Evolutionary conservation across 2,113 vertebrate species (phyloP).

Genomic region (Mastomys natalensis): DNA sequence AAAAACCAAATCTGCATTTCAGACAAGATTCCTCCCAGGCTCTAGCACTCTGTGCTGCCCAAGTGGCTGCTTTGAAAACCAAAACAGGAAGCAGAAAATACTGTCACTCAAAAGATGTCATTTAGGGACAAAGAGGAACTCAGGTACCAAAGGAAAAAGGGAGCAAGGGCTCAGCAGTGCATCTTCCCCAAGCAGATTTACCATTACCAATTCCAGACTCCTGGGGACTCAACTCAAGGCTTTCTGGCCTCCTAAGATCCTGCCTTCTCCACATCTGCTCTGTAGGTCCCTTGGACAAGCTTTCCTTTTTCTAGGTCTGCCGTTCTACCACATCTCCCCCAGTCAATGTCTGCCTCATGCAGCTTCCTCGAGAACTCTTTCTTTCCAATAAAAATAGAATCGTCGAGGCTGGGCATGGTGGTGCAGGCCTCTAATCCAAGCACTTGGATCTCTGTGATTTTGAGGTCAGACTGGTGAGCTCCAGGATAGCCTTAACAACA

Average conservation of each 20-base stretch:
- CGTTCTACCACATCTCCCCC: background rate
- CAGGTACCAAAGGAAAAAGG: background rate
- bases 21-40: conserved; percentile 46
- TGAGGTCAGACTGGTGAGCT: background rate
- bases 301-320: background rate
- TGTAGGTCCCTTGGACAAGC: background rate
- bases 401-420: background rate
- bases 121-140: background rate
- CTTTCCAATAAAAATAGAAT: background rate
- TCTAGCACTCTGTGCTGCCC: conserved; percentile 29
- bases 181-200: background rate
- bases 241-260: background rate
- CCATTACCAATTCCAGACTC: background rate
- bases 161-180: background rate
- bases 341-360: background rate
- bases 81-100: conserved; percentile 33
- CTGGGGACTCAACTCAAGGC: background rate
- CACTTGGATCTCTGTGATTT: background rate
- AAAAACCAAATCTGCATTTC: conserved; percentile 74
- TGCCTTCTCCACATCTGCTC: background rate
- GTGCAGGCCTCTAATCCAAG: background rate
- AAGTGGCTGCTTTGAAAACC: conserved; percentile 35
- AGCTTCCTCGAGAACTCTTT: background rate
- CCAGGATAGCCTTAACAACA: background rate
- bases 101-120: background rate